Base-by-base conservation (phyloP, 2,888 invertebrate genomes). In the Apamea sordens region DNA sequence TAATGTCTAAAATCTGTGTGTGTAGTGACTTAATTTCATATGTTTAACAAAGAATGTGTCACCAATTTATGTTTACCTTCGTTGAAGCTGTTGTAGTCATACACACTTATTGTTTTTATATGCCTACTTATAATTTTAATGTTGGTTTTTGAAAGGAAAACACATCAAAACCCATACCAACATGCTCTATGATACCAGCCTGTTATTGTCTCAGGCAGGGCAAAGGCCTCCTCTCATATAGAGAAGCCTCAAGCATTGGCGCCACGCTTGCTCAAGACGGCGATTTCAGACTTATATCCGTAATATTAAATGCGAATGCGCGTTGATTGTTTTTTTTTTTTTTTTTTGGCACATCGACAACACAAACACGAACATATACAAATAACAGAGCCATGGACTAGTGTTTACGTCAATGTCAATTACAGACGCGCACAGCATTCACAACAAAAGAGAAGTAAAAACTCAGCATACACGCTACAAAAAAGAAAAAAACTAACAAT, bases 1-100 rank as follows among this genome's bases (percentile, higher is more conserved):
- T 73, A 71, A 28, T 47, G 18, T n/a, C 11, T 73, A 21, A 77
- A 73, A 83, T 69, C 53, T 64, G 21, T 61, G 63, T 65, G 13
- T 28, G 28, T n/a, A 59, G 50, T 44, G 36, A 82, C 47, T 70
- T 47, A 18, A 50, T n/a, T 81, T 70, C 41, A 59, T 50, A 21
- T 11, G 44, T 81, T 75, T 41, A 36, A 69, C 47, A 80, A 74
- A 41, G 5, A 53, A 61, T 73, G 50, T 41, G 6, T 73, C 65
- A 53, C 28, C 4, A 36, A 21, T 65, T 70, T 21, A 36, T 36
- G 44, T 79, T 79, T 67, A 41, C 50, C 7, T 53, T 50, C 11
- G 11, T 41, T 1, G 0, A 24, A 36, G 76, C 21, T 32, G n/a
- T 15, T 63, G 1, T 75, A 44, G 41, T n/a, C 28, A 50, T 36